Conservation (phyloP, 2,888 invertebrate species). For the Acronicta psi region DNA sequence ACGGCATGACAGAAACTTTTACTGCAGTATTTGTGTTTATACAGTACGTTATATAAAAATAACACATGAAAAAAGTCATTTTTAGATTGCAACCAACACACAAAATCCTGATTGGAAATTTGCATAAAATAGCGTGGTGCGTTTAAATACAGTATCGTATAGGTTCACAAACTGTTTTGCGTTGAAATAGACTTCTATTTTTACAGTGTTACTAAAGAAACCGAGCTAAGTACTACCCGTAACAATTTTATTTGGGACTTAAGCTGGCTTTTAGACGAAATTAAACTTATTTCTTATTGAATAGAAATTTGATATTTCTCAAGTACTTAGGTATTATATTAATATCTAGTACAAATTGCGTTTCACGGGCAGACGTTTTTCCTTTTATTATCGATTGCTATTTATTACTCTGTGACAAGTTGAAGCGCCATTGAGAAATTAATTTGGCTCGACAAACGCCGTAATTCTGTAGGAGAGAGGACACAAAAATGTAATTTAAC, state of each 20-base stretch:
- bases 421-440: constrained; percentile 45
- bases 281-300: no score
- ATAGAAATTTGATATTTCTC: background rate
- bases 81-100: no score
- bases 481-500: constrained; percentile 52
- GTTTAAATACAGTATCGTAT: no score
- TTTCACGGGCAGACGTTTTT: background rate
- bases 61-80: no score
- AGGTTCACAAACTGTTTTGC: no score
- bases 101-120: no score
- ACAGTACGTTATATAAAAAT: no score
- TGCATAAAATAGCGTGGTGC: no score
- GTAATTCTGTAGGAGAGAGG: constrained; percentile 27
- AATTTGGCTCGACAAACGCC: constrained; percentile 28
- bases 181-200: constrained; percentile 1
- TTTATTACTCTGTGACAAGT: constrained; percentile 30
- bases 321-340: constrained; percentile 1
- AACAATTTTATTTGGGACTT: background rate
- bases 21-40: no score
- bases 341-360: background rate
- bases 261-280: background rate
- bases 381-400: constrained; percentile 16
- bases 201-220: constrained; percentile 5
- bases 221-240: constrained; percentile 1
- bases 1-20: no score